Percentiles rank a stretch among this genome's conserved stretches.
These are phyloP conservation scores for Polypterus senegalus DNA, from an alignment of 2,113 vertebrate genomes.

Conservation along the genomic window DNA sequence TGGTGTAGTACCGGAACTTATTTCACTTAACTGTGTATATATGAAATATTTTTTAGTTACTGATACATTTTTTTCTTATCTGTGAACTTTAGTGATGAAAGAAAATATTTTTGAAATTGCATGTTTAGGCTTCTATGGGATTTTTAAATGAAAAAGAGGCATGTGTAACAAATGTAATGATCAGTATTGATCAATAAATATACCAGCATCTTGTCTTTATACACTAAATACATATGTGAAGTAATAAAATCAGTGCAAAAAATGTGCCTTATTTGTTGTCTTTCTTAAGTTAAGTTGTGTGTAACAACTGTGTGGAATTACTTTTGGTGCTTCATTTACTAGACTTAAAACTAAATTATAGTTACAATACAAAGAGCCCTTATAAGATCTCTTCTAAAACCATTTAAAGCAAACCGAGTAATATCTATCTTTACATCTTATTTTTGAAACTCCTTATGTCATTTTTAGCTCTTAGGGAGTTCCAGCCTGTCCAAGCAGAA, in stretches of 20 bases:
- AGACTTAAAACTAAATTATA: no score
- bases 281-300: no score
- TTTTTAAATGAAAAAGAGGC: neutral
- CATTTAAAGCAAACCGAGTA: no score
- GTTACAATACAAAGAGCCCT: no score
- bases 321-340: no score
- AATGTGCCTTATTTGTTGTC: neutral
- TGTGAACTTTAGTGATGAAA: constrained; percentile 39
- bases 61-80: neutral
- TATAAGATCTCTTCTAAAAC: no score
- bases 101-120: constrained; percentile 34
- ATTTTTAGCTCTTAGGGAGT: neutral
- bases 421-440: no score
- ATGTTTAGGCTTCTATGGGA: constrained; percentile 19
- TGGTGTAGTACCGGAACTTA: no score
- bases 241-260: neutral
- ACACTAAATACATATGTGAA: constrained; percentile 1
- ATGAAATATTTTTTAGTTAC: no score
- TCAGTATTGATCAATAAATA: neutral
- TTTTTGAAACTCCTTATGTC: no score
- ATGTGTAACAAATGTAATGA: neutral
- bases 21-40: no score
- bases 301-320: no score
- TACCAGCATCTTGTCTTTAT: constrained; percentile 4
- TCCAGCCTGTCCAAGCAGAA: neutral